Percentiles rank a stretch among this genome's conserved stretches.
Evolutionary conservation across 2,113 vertebrate genomes (phyloP).

Genomic region (Shinisaurus crocodilurus): DNA sequence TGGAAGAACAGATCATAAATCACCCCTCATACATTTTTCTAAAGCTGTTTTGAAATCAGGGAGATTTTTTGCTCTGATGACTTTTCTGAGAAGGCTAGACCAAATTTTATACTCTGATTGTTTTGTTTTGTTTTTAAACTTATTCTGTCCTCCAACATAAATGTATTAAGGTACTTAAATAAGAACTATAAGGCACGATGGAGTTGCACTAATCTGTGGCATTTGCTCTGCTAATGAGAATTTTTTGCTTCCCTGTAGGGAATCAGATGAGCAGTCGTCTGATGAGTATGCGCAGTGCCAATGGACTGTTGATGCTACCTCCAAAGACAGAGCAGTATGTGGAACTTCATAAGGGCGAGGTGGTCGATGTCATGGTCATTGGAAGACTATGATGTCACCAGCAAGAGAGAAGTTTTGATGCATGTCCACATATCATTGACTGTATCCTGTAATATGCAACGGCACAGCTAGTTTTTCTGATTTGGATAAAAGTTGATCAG

Average conservation of each 20-base stretch:
- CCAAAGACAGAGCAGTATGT: constrained; percentile 99
- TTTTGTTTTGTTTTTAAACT: not conserved
- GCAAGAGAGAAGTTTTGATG: constrained; percentile 90
- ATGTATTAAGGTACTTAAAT: not conserved
- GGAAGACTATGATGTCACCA: constrained; percentile 97
- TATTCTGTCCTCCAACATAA: not conserved
- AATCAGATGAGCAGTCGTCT: constrained; percentile 99
- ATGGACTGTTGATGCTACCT: constrained; percentile 99
- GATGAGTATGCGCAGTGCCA: constrained; percentile 99
- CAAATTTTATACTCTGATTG: not conserved
- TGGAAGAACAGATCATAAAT: not conserved
- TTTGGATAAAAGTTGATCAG: constrained; percentile 98
- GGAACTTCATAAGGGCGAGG: constrained; percentile 99
- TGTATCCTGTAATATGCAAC: constrained; percentile 99
- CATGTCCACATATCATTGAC: constrained; percentile 99
- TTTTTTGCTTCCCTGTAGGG: constrained; percentile 75
- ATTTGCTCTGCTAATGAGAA: constrained; percentile 35
- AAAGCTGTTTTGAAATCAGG: not conserved
- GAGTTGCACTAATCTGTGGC: not conserved
- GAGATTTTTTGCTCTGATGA: not conserved
- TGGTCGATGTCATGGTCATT: constrained; percentile 99
- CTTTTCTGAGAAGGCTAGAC: not conserved
- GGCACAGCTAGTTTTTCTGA: constrained; percentile 99
- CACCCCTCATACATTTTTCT: not conserved
- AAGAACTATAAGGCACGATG: not conserved